Conservation (phyloP, 2,797 vertebrate species). For the Coccyzus lansbergi region DNA sequence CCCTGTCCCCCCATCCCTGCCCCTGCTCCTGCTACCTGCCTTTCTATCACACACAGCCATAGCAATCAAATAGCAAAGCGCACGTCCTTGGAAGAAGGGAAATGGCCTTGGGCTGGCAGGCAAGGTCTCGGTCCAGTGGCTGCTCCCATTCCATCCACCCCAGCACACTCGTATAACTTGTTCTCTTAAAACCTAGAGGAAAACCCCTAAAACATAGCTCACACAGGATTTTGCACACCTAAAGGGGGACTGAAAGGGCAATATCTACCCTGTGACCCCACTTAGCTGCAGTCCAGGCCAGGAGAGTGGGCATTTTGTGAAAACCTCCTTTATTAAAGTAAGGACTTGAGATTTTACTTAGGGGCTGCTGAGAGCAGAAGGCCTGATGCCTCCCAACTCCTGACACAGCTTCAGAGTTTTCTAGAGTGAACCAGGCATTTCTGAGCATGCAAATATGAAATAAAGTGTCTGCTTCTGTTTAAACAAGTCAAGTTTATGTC, state of each 20-base stretch:
- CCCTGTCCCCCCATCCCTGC: too few relatives aligned
- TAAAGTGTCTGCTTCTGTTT: not conserved
- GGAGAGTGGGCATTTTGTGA: rapidly evolving
- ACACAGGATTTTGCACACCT: not conserved
- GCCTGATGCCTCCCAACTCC: not conserved
- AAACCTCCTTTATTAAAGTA: not conserved
- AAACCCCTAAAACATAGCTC: not conserved
- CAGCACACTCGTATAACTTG: not conserved
- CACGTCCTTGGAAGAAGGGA: not conserved
- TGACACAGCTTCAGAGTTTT: not conserved
- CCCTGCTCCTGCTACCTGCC: not conserved
- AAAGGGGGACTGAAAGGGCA: not conserved
- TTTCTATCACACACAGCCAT: not conserved
- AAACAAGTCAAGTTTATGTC: not conserved
- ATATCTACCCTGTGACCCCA: not conserved
- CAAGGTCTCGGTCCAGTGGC: too few relatives aligned
- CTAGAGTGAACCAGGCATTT: not conserved
- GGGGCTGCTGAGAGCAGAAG: rapidly evolving
- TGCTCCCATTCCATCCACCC: not conserved
- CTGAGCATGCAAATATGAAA: not conserved
- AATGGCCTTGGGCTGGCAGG: not conserved
- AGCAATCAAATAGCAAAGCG: not conserved
- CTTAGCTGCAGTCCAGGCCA: rapidly evolving
- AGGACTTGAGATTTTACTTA: not conserved
- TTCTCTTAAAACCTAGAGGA: not conserved